phyloP scores from a whole-genome alignment of 2,113 vertebrate species.

The Myotis davidii region DNA sequence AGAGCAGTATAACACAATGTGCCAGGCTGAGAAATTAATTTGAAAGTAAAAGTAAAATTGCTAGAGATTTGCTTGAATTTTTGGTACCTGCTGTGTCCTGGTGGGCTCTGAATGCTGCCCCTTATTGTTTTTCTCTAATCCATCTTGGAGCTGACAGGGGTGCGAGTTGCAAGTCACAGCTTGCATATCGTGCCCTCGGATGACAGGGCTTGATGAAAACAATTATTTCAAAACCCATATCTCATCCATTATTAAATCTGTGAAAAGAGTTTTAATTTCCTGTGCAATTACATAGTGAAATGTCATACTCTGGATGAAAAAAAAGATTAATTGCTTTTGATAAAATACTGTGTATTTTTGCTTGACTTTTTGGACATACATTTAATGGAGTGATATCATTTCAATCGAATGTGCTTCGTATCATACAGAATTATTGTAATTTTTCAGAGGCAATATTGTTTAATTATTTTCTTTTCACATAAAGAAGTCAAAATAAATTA shows the following conservation, averaged over 20 bases:
- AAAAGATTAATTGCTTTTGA: slow-evolving; percentile 79
- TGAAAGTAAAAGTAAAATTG: neutral
- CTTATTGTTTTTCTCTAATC: slow-evolving; percentile 76
- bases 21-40: neutral
- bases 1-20: neutral
- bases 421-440: slow-evolving; percentile 74
- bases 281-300: slow-evolving; percentile 86
- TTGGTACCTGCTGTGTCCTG: slow-evolving; percentile 75
- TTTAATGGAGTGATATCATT: slow-evolving; percentile 70
- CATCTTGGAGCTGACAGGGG: slow-evolving; percentile 76
- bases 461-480: slow-evolving; percentile 78
- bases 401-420: slow-evolving; percentile 73
- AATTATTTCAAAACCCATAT: slow-evolving; percentile 85
- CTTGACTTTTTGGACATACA: slow-evolving; percentile 79
- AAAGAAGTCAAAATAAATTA: slow-evolving; percentile 64
- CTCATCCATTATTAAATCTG: slow-evolving; percentile 89
- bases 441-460: slow-evolving; percentile 77
- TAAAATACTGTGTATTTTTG: slow-evolving; percentile 80
- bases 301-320: slow-evolving; percentile 76
- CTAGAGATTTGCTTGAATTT: slow-evolving; percentile 60
- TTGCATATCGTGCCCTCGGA: slow-evolving; percentile 74
- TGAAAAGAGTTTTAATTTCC: slow-evolving; percentile 89
- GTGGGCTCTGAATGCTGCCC: slow-evolving; percentile 69
- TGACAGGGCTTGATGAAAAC: slow-evolving; percentile 86
- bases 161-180: slow-evolving; percentile 78